Conservation (phyloP, 30 jellyfish, hydroid and myxozoan genomes). For the Rhopilema esculentum region DNA sequence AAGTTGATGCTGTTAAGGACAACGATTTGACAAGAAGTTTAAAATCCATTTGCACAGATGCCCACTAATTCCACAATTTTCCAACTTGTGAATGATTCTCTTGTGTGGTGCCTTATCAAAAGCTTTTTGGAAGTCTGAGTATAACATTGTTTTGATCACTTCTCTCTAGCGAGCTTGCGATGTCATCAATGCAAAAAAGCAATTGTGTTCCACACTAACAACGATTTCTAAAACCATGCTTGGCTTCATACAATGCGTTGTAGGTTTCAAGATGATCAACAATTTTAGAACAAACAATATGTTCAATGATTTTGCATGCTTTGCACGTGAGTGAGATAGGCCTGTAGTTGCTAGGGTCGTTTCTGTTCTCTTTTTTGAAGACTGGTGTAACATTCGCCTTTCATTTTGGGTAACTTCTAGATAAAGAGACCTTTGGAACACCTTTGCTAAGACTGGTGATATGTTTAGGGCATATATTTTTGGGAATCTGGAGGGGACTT, state of each 20-base stretch:
- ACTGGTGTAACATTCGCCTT: conserved; percentile 46
- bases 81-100: conserved; percentile 11
- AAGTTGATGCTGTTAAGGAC: conserved; percentile 23
- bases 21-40: conserved; percentile 28
- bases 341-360: conserved; percentile 56
- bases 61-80: conserved; percentile 29
- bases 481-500: conserved; percentile 13
- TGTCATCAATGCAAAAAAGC: conserved; percentile 24
- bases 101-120: conserved; percentile 13
- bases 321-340: conserved; percentile 53
- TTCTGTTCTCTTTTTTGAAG: conserved; percentile 26
- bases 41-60: conserved; percentile 10
- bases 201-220: conserved; percentile 14
- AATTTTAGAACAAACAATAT: conserved; percentile 25
- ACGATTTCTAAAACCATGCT: conserved; percentile 15
- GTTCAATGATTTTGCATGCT: conserved; percentile 50
- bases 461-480: conserved; percentile 5
- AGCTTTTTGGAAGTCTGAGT: conserved; percentile 21
- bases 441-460: conserved; percentile 35
- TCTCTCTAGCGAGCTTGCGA: background rate
- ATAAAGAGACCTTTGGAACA: conserved; percentile 18
- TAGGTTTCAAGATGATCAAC: conserved; percentile 12
- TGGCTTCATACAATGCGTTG: background rate
- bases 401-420: conserved; percentile 17
- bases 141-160: background rate